Evolutionary conservation across 2,797 vertebrate genomes (phyloP).

Genomic region (Galago senegalensis): DNA sequence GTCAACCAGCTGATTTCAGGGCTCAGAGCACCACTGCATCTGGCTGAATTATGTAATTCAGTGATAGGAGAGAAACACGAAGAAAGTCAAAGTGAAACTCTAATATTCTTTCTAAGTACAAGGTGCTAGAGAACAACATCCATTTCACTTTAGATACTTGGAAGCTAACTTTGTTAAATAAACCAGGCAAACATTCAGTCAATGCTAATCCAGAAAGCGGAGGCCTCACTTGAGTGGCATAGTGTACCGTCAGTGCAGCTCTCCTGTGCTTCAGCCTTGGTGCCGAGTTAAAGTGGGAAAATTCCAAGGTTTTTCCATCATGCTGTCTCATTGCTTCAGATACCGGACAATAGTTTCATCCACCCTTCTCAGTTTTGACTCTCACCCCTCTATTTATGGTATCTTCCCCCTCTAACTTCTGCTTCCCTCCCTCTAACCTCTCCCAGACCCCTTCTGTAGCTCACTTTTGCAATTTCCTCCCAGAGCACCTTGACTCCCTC

Average conservation of each 20-base stretch:
- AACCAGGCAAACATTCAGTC: background rate
- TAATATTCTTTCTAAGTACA: background rate
- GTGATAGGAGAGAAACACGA: background rate
- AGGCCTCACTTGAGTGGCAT: background rate
- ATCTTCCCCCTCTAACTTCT: background rate
- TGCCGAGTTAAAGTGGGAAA: background rate
- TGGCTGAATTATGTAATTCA: background rate
- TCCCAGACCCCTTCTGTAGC: background rate
- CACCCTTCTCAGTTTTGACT: background rate
- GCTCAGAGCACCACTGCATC: background rate
- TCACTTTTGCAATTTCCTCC: background rate
- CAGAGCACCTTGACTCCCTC: background rate
- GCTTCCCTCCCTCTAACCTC: background rate
- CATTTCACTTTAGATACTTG: background rate
- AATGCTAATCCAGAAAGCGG: background rate
- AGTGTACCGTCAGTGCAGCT: background rate
- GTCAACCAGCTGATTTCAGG: background rate
- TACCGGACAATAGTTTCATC: background rate
- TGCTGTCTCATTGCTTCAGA: background rate
- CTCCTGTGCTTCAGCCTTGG: fast-evolving
- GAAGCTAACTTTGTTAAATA: background rate
- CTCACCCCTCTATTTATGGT: background rate
- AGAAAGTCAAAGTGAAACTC: background rate
- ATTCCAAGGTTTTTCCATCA: background rate
- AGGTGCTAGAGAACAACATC: background rate